Percentiles rank a stretch among this genome's conserved stretches.
Conservation (phyloP, 1,140 invertebrate genomes). For the Batillaria attramentaria region DNA sequence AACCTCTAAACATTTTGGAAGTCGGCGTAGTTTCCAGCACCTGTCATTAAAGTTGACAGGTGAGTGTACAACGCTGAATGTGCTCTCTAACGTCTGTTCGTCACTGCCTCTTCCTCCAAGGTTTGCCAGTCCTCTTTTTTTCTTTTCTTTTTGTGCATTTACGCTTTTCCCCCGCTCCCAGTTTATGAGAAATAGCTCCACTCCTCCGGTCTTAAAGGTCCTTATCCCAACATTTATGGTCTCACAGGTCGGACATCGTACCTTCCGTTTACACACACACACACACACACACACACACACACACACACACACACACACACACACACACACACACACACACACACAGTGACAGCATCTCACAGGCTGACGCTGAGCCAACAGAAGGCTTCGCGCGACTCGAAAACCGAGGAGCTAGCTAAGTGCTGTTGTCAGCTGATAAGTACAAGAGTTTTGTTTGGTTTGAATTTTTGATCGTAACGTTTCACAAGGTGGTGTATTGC, state of each 20-base stretch:
- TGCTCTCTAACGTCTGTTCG: too few relatives aligned
- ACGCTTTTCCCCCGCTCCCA: neutral
- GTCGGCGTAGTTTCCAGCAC: too few relatives aligned
- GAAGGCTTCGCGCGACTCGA: neutral
- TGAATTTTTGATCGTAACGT: too few relatives aligned
- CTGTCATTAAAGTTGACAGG: too few relatives aligned
- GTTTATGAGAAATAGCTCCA: neutral
- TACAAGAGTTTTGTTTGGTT: too few relatives aligned
- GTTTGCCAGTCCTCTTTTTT: neutral
- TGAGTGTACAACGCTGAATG: too few relatives aligned
- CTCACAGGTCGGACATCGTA: too few relatives aligned
- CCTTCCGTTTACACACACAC: neutral
- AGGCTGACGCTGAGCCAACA: neutral
- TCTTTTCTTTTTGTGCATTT: neutral
- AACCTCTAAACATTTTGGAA: too few relatives aligned
- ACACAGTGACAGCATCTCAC: neutral
- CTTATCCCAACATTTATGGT: too few relatives aligned
- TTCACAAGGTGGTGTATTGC: neutral
- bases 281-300: neutral
- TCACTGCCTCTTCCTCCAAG: neutral
- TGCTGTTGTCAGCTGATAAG: too few relatives aligned
- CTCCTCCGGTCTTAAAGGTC: too few relatives aligned
- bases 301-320: neutral
- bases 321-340: constrained; percentile 2
- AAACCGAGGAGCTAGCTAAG: too few relatives aligned